Evolutionary conservation across 1,140 invertebrate genomes (phyloP).

Genomic region (Plectrocnemia conspersa): DNA sequence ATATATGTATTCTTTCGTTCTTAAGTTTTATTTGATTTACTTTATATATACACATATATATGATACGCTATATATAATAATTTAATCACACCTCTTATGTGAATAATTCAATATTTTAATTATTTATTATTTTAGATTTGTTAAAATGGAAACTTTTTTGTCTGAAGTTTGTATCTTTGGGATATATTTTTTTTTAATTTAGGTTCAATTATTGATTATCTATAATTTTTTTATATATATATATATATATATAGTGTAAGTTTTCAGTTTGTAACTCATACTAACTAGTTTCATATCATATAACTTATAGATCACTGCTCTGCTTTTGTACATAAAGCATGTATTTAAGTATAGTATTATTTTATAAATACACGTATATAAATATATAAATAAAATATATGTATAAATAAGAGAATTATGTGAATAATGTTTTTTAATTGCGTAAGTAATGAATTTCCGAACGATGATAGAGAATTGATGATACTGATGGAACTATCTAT

Average conservation of each 20-base stretch:
- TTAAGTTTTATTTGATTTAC: not conserved
- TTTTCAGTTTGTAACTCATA: constrained; percentile 7
- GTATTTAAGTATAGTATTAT: constrained; percentile 27
- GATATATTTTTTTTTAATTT: not conserved
- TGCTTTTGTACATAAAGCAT: constrained; percentile 31
- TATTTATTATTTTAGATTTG: constrained; percentile 10
- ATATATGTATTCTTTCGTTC: constrained; percentile 3
- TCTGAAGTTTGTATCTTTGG: not conserved
- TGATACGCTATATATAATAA: not conserved
- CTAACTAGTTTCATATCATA: constrained; percentile 13
- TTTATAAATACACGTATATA: constrained; percentile 24
- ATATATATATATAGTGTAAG: constrained; percentile 10
- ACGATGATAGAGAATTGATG: constrained; percentile 16
- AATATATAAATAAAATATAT: constrained; percentile 28
- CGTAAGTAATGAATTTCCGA: constrained; percentile 6
- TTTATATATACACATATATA: not conserved
- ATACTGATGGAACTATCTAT: no score
- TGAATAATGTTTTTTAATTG: constrained; percentile 19
- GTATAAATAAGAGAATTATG: constrained; percentile 20
- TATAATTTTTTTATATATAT: not conserved
- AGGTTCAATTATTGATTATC: constrained; percentile 2
- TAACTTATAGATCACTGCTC: not conserved
- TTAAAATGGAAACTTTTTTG: not conserved
- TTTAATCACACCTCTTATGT: not conserved
- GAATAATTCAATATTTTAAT: constrained; percentile 4